Evolutionary conservation across 53 echinoderm and acorn worm species (phyloP), one percentile per base, ranked within the genome.

Genomic region (Echinometra lucunter): DNA sequence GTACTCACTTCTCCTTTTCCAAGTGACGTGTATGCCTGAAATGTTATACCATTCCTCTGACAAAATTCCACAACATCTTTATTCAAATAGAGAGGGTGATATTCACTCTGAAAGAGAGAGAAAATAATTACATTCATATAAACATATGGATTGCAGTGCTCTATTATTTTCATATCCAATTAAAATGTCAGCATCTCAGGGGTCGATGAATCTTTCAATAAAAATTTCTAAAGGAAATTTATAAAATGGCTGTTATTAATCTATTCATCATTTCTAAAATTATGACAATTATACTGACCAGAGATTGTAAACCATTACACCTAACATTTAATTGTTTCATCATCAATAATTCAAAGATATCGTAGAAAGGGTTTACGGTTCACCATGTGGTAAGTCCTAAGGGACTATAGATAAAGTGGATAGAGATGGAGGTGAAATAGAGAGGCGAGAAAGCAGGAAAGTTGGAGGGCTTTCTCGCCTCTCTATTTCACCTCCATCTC

Each of bases 21-120:
- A 30, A 98, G 92, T 82, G 98, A 92, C 13, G 83, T 82, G 94
- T 97, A 98, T 28, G 98, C 85, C 69, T 98, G 98, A 30, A 98
- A 92, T 57, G 89, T 91, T 18, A 97, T 96, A 37, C 75, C 72
- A 30, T 97, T 96, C 23, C 42, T 75, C 67, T 80, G 74, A 87
- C 98, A 98, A 96, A 95, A 97, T 28, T 92, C 58, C 56, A 94
- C 74, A 66, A 97, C 91, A 69, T 97, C 97, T 66, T 72, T 89
- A 82, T 96, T 96, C 18, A 96, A 88, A 6, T 91, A 56, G 25
- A 87, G 83, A 74, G 96, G 96, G 74, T 97, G 97, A 80, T 95
- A 96, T 78, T 97, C 97, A 37, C 96, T 95, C 97, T 97, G 82
- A 23, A 9, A 60, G 10, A 21, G 57, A 60, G 60, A 8, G 60